Evolutionary conservation across 2,113 vertebrate genomes (phyloP), one percentile per base, ranked within the genome.

Genomic region (Aptenodytes forsteri): DNA sequence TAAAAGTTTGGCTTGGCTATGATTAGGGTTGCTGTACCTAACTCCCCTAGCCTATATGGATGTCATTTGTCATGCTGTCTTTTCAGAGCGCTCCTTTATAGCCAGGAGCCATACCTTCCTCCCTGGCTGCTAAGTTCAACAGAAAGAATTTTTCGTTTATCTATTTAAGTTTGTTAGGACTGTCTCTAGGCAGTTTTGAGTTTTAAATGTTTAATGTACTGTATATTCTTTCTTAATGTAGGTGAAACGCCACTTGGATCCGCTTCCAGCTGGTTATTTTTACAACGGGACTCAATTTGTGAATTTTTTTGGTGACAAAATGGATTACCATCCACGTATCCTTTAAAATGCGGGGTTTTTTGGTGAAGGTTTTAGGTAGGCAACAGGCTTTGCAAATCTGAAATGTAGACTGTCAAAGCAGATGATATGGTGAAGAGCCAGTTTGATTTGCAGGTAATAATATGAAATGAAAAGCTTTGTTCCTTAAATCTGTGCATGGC

Each of bases 261-360:
- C 99, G 0, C 98, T 99, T 5, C 99, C 99, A 89, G 97, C 98
- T 58, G 99, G 99, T 76, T 99, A 99, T 96, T 99, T 99, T 97
- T 99, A 99, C 97, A 99, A 99, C 5, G 99, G 99, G 55, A 98
- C 98, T 49, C 99, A 99, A 65, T 99, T 99, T 94, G 98, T 99
- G 42, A 99, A 99, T 95, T 99, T 99, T 94, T 99, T 99, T 97
- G 99, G 99, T 83, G 99, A 99, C 73, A 99, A 99, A 96, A 98
- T 98, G 85, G 98, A 98, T 97, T 98, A 99, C 96, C 99, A 99
- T 90, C 99, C 99, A 38, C 36, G 99, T 99, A 99, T 99, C 99
- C 99, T 99, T 99, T 46, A 4, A 42, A 26, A 21, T 4, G 4
- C 7, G 17, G 5, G 4, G 1, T 4, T 8, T 54, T 54, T 94